Evolutionary conservation across 2,888 invertebrate species (phyloP).

Genomic region (Branchinecta sandiegonensis): DNA sequence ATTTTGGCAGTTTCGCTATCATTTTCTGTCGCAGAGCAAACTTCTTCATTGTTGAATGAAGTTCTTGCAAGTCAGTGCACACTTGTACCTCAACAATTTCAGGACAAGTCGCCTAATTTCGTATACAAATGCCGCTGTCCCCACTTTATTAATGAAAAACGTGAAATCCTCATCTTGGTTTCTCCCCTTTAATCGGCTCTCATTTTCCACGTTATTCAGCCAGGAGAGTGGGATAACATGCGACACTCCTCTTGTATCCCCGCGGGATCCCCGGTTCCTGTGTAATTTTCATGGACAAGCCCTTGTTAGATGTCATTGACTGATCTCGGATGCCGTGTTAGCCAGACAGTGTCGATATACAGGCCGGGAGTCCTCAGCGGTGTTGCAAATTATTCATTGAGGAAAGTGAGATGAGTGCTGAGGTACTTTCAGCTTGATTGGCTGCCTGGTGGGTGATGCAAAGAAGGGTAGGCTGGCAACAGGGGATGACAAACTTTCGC

Average conservation of each 20-base stretch:
- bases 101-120: background rate
- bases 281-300: slow-evolving; percentile 16
- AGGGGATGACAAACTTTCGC: no score
- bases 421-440: no score
- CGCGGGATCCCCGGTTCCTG: background rate
- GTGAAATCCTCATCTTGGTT: slow-evolving; percentile 2
- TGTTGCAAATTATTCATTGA: slow-evolving; percentile 13
- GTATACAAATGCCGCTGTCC: background rate
- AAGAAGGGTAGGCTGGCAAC: no score
- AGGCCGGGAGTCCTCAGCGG: background rate
- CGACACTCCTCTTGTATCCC: slow-evolving; percentile 12
- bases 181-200: slow-evolving; percentile 10
- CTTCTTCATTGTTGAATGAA: no score
- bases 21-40: no score
- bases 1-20: no score
- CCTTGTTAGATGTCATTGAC: slow-evolving; percentile 14
- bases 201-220: slow-evolving; percentile 15
- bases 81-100: no score
- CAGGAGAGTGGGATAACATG: slow-evolving; percentile 6
- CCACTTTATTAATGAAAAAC: slow-evolving; percentile 4
- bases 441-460: no score
- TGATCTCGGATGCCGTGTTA: background rate
- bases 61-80: no score
- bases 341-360: background rate
- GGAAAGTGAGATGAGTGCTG: background rate